Conservation (phyloP, 1,140 invertebrate genomes). For the Colletes latitarsis region DNA sequence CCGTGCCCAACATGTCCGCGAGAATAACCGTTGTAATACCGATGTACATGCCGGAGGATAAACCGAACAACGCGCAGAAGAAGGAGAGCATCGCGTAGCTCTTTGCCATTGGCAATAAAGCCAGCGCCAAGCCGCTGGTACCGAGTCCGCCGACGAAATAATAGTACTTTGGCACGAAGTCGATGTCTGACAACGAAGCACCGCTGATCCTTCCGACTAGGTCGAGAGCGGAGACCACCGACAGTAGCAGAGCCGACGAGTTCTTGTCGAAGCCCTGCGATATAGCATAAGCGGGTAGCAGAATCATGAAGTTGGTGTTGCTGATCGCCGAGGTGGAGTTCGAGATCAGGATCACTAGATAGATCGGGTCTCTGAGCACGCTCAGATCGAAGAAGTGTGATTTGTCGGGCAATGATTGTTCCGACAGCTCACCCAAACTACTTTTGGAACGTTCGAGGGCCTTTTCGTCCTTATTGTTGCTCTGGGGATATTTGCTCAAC, state of each 20-base stretch:
- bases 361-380: conserved; percentile 88
- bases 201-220: conserved; percentile 90
- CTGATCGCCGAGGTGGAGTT: conserved; percentile 91
- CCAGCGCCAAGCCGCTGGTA: conserved; percentile 88
- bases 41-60: conserved; percentile 90
- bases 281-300: conserved; percentile 88
- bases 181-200: conserved; percentile 88
- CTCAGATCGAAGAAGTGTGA: conserved; percentile 87
- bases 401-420: conserved; percentile 12
- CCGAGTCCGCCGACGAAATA: conserved; percentile 90
- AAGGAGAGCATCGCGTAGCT: conserved; percentile 83
- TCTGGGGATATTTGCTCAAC: conserved; percentile 3
- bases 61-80: conserved; percentile 88
- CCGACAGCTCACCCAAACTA: neutral
- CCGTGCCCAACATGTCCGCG: conserved; percentile 90
- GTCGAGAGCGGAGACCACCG: conserved; percentile 90
- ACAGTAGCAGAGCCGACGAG: conserved; percentile 86
- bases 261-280: conserved; percentile 86
- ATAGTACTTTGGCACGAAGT: conserved; percentile 88
- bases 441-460: conserved; percentile 13
- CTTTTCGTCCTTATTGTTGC: conserved; percentile 69
- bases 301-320: conserved; percentile 91
- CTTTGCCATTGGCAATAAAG: conserved; percentile 85
- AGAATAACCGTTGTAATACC: conserved; percentile 91
- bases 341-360: conserved; percentile 89